phyloP scores from a whole-genome alignment of 2,888 invertebrate species.

The Pandemis heparana region DNA sequence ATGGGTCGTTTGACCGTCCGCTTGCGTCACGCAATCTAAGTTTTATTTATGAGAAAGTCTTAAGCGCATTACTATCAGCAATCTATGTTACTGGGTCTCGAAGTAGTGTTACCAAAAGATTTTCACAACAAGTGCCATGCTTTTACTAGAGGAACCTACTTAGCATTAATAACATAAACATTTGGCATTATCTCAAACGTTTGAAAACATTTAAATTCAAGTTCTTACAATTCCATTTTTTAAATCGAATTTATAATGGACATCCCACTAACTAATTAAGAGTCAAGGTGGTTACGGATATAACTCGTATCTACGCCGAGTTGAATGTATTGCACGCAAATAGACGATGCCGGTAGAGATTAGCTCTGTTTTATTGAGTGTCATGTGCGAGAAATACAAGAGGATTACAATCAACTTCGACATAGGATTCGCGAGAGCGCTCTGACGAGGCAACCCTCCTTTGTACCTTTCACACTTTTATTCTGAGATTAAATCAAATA shows the following conservation, averaged over 20 bases:
- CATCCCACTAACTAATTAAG: conserved; percentile 26
- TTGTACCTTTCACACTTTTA: not conserved
- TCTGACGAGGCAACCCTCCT: not conserved
- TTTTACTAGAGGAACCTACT: conserved; percentile 14
- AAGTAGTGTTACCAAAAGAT: conserved; percentile 7
- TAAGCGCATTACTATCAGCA: not conserved
- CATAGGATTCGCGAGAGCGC: not conserved
- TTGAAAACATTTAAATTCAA: not conserved
- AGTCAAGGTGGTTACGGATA: conserved; percentile 34
- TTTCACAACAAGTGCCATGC: not conserved
- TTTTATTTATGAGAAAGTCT: conserved; percentile 17
- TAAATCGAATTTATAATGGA: conserved; percentile 3
- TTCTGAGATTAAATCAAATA: too few relatives aligned
- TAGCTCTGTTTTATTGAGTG: conserved; percentile 29
- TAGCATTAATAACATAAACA: conserved; percentile 21
- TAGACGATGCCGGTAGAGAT: conserved; percentile 20
- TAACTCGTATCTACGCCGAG: conserved; percentile 31
- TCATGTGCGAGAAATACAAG: not conserved
- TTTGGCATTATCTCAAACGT: conserved; percentile 31
- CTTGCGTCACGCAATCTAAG: conserved; percentile 27
- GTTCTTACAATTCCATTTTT: conserved; percentile 6
- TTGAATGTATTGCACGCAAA: conserved; percentile 34
- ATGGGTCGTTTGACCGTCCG: conserved; percentile 20
- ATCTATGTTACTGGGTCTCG: conserved; percentile 20
- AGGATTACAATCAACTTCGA: not conserved